These are phyloP conservation scores for Ditylenchus dipsaci DNA, from an alignment of 1,140 invertebrate species.

Conservation along the genomic window DNA sequence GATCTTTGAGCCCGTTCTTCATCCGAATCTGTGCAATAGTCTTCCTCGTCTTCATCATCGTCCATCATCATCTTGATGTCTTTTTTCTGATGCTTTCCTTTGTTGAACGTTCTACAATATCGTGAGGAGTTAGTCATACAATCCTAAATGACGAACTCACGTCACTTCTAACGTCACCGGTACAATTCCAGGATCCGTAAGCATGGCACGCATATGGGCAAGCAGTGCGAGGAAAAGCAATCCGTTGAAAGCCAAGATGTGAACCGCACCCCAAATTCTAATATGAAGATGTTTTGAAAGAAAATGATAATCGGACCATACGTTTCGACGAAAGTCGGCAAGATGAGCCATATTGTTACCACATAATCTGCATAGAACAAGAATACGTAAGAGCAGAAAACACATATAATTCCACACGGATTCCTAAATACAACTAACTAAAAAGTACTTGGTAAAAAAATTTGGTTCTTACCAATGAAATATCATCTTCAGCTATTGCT, in stretches of 20 bases:
- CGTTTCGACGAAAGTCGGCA: constrained; percentile 76
- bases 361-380: constrained; percentile 86
- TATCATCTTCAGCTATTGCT: not conserved
- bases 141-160: not conserved
- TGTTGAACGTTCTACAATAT: not conserved
- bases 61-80: constrained; percentile 2
- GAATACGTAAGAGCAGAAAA: constrained; percentile 75
- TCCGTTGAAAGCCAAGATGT: constrained; percentile 76
- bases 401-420: constrained; percentile 80
- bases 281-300: constrained; percentile 55
- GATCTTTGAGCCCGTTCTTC: constrained; percentile 11
- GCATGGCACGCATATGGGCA: constrained; percentile 76
- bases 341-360: constrained; percentile 76
- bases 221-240: constrained; percentile 72
- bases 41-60: constrained; percentile 20
- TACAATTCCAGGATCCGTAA: constrained; percentile 81
- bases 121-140: not conserved
- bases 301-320: constrained; percentile 51
- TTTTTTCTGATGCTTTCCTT: not conserved
- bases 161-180: constrained; percentile 63
- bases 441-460: not conserved
- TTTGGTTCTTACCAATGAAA: not conserved
- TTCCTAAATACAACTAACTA: constrained; percentile 61
- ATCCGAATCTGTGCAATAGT: constrained; percentile 26
- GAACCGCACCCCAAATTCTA: constrained; percentile 79